Conservation (phyloP, 2,113 vertebrate species). For the Microcebus griseorufus region DNA sequence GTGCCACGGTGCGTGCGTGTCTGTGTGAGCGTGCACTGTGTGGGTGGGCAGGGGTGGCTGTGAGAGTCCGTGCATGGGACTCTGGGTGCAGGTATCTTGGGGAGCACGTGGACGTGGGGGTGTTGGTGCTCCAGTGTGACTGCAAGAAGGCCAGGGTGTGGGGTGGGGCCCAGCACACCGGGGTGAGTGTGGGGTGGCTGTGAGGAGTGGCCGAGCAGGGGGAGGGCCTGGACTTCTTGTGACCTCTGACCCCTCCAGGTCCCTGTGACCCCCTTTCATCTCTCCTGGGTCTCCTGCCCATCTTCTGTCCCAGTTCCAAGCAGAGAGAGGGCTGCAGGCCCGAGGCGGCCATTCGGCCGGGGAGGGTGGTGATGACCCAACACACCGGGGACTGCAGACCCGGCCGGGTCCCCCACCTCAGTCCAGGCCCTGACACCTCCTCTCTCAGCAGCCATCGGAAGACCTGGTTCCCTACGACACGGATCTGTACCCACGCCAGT, state of each 20-base stretch:
- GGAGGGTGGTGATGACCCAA: too few species aligned
- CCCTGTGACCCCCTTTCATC: neutral
- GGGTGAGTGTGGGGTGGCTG: neutral
- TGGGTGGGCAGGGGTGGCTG: too few species aligned
- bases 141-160: accelerated
- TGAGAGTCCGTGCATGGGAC: neutral
- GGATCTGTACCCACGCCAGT: conserved; percentile 92
- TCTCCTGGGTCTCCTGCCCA: accelerated
- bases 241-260: neutral
- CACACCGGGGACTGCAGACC: neutral
- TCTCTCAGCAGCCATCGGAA: conserved; percentile 90
- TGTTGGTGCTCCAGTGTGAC: neutral
- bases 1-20: too few species aligned
- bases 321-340: neutral
- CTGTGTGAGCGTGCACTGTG: neutral
- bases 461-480: conserved; percentile 94
- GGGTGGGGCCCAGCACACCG: accelerated
- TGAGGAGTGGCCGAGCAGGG: neutral
- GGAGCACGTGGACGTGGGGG: accelerated
- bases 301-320: neutral
- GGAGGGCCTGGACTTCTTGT: neutral
- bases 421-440: conserved; percentile 67
- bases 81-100: neutral
- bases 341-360: accelerated
- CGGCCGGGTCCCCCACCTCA: neutral